Evolutionary conservation across 2,113 vertebrate genomes (phyloP), one percentile per base, ranked within the genome.

Genomic region (Gasterosteus nipponicus): DNA sequence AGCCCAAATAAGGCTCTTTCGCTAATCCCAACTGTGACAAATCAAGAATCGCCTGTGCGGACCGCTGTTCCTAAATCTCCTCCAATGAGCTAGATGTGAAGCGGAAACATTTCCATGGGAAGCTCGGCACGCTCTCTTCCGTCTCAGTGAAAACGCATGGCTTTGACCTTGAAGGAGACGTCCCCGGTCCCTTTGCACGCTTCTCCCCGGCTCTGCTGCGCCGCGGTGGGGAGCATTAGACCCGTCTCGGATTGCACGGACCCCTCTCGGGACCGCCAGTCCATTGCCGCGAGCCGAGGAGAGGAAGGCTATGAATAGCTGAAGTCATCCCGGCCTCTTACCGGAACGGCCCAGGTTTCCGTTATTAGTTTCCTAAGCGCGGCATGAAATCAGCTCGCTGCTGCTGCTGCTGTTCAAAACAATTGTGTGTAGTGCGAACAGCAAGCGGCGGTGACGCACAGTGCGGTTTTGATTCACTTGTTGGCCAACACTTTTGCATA

Each of bases 281-380:
- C 69, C 73, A 86, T 72, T 63, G 78, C 87, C 77, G 80, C 65
- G 81, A 86, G 84, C 82, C 63, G 62, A 65, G 66, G 81, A 68
- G 75, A 87, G 86, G 77, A 88, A 91, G 68, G 76, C 91, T 89
- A 93, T 87, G 91, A 92, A 93, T 91, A 91, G 90, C 87, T 73
- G 14, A 89, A 89, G 83, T 79, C 85, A 72, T 63, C 70, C 83
- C 64, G 61, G 86, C 75, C 73, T 84, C 86, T 80, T 84, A 88
- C 81, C 54, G 84, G 86, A 89, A 91, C 57, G 7, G 77, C 77
- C 53, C 51, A 76, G 47, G 68, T 86, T 67, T 88, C 85, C 39
- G 75, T 76, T 83, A 85, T 91, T 82, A 74, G 81, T 73, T 85
- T 84, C 74, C 76, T 82, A 72, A 79, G 82, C 47, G 65, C 26